Base-by-base conservation (phyloP, 2,113 vertebrate genomes). In the Australoheros scitulus region DNA sequence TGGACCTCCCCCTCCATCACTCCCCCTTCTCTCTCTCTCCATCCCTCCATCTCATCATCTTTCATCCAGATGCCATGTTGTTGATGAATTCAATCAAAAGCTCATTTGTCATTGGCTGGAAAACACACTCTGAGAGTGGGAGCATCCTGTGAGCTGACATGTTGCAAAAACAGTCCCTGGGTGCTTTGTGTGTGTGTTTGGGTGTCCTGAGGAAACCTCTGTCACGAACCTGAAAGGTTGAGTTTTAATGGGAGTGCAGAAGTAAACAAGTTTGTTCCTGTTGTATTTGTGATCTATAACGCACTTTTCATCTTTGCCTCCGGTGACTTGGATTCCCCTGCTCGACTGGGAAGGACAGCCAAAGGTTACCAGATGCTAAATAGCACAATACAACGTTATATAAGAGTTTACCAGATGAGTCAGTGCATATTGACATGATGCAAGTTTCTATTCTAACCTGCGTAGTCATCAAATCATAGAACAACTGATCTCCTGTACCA, bases 351-450 rank as follows among this genome's bases (percentile, higher is more conserved):
- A 36, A 82, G 87, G 87, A 92, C 91, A 88, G 89, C 93, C 91
- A 92, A 88, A 92, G 90, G 89, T 93, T 88, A 90, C 90, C 93
- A 92, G 91, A 94, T 94, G 93, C 88, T 87, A 80, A 90, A 87
- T 52, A 92, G 88, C 86, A 86, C 80, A 82, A 91, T 82, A 82
- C 76, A 76, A 82, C 52, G 61, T 92, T 92, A 63, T 77, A 77
- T 70, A 90, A 93, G 52, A 43, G 41, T 72, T 87, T 52, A 85
- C 14, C 78, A 88, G 81, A 90, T 79, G 82, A 85, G 80, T 91
- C 83, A 72, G 64, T 58, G 47, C 60, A 63, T 41, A 63, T 76
- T 75, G 70, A 55, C 75, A 65, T 68, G 82, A 79, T 58, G 80
- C 34, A 61, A 61, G 76, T 77, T 68, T 34, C 50, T 14, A 55